These are phyloP conservation scores for Carassius auratus DNA, from an alignment of 2,113 vertebrate species.

Conservation along the genomic window DNA sequence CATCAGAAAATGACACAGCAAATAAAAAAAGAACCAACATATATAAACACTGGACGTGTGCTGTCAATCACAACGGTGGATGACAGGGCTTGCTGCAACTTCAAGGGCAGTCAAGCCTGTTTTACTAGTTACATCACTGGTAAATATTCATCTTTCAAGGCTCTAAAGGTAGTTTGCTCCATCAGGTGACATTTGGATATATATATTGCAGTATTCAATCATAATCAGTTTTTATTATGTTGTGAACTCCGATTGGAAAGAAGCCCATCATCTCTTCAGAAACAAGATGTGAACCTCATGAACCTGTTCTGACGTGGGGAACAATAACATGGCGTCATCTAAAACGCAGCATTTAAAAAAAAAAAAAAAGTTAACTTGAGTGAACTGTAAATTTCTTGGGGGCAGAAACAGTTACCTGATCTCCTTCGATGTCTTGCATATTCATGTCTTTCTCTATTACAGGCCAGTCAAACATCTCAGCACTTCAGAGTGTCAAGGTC, in stretches of 20 bases:
- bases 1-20: neutral
- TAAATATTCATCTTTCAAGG: neutral
- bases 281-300: neutral
- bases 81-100: neutral
- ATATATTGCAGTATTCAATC: neutral
- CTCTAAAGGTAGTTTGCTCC: neutral
- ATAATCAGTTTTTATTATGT: neutral
- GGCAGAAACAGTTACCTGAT: neutral
- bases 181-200: neutral
- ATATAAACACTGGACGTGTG: constrained; percentile 8
- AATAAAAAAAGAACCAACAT: neutral
- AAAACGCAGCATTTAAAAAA: neutral
- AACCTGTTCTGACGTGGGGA: neutral
- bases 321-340: neutral
- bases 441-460: neutral
- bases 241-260: neutral
- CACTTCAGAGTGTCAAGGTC: neutral
- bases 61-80: neutral
- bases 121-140: neutral
- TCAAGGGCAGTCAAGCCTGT: constrained; percentile 8
- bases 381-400: neutral
- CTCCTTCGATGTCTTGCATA: neutral
- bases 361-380: neutral
- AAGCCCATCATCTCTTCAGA: neutral
- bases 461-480: neutral